A percentile compares a stretch with the other conserved stretches of the same genome.
These are phyloP conservation scores for Nyctalus aviator DNA, from an alignment of 2,797 vertebrate genomes.

Conservation along the genomic window DNA sequence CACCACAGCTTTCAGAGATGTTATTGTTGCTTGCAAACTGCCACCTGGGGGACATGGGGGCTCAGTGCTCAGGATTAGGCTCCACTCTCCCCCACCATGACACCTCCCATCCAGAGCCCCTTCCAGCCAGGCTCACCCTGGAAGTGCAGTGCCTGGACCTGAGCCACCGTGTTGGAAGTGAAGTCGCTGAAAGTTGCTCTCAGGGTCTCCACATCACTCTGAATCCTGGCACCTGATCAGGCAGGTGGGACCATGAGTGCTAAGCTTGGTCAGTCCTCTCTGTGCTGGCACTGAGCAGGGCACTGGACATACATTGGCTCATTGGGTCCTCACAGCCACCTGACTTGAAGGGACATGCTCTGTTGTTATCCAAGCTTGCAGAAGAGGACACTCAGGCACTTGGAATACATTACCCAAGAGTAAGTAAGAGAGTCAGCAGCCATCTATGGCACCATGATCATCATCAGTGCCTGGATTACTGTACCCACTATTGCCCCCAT, in stretches of 20 bases:
- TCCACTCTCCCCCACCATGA: background rate
- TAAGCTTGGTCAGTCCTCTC: background rate
- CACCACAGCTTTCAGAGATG: conserved; percentile 31
- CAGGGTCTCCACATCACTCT: conserved; percentile 49
- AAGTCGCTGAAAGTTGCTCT: conserved; percentile 39
- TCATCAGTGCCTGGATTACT: fast-evolving
- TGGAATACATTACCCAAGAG: background rate
- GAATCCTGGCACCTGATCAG: conserved; percentile 36
- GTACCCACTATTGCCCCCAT: background rate
- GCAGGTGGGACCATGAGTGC: background rate
- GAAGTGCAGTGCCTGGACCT: conserved; percentile 27
- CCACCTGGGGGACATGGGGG: background rate
- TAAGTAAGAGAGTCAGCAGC: background rate
- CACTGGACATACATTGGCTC: background rate
- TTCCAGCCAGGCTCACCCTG: conserved; percentile 42
- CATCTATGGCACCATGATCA: too few relatives aligned
- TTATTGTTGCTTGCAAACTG: background rate
- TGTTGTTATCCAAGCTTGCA: background rate
- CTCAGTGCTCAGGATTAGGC: background rate
- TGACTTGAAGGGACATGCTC: background rate
- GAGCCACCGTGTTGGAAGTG: background rate
- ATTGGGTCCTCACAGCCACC: background rate
- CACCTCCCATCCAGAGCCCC: background rate
- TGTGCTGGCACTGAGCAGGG: background rate
- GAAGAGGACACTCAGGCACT: background rate